Conservation (phyloP, 2,797 vertebrate species). For the Propithecus perrieri region DNA sequence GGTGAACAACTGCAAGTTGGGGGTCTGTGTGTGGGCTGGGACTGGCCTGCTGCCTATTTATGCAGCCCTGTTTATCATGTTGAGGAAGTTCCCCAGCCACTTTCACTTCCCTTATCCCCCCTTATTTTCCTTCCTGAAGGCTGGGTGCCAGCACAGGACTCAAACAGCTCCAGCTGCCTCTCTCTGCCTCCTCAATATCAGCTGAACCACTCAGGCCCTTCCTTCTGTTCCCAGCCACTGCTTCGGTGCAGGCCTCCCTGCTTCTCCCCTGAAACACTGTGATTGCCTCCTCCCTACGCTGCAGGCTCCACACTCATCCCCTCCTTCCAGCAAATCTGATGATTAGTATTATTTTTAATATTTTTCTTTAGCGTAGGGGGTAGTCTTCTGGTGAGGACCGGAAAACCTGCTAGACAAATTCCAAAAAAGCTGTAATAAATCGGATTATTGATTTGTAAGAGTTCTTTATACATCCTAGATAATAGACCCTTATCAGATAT, state of each 20-base stretch:
- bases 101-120: constrained; percentile 60
- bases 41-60: constrained; percentile 68
- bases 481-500: neutral
- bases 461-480: neutral
- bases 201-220: neutral
- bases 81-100: neutral
- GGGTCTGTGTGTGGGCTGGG: constrained; percentile 61
- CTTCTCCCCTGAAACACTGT: neutral
- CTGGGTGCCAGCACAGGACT: neutral
- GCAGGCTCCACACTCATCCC: neutral
- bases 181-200: neutral
- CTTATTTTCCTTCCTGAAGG: constrained; percentile 65
- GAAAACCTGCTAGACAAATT: no score
- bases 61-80: neutral
- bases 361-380: no score
- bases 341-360: no score
- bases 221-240: neutral
- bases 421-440: neutral
- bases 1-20: constrained; percentile 3
- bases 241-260: neutral
- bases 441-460: neutral
- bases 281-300: neutral
- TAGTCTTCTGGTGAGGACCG: no score
- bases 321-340: neutral
- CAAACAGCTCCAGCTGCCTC: neutral